These are phyloP conservation scores for Xylophagus ater DNA, from an alignment of 2,888 invertebrate species.

Conservation along the genomic window DNA sequence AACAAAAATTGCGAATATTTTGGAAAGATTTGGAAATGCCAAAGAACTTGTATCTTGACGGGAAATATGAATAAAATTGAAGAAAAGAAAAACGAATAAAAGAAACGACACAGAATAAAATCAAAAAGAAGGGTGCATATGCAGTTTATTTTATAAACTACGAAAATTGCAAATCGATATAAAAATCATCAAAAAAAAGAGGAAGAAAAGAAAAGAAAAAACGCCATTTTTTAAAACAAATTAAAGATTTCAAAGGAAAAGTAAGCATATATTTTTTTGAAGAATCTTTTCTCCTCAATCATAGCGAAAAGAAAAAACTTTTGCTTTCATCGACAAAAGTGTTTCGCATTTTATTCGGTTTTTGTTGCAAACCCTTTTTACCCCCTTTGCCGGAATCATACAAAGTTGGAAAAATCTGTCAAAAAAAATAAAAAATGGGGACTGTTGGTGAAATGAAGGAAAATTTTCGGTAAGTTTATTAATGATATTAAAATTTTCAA, in stretches of 20 bases:
- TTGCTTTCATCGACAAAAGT: neutral
- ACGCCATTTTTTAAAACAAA: too few relatives aligned
- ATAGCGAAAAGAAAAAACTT: constrained; percentile 1
- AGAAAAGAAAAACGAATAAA: constrained; percentile 4
- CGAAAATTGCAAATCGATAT: neutral
- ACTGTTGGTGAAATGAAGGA: constrained; percentile 13
- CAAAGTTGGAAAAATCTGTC: neutral
- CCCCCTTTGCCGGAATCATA: neutral
- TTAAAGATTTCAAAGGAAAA: constrained; percentile 1
- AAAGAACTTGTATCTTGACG: constrained; percentile 16
- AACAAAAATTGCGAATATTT: constrained; percentile 1
- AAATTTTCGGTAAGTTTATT: constrained; percentile 14
- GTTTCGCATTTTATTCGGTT: too few relatives aligned
- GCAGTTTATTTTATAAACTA: neutral
- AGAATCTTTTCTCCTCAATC: neutral
- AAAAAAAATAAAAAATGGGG: constrained; percentile 9
- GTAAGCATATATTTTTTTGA: neutral
- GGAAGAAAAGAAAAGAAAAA: constrained; percentile 1
- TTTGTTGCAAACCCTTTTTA: neutral
- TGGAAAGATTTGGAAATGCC: constrained; percentile 5
- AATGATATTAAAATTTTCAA: neutral
- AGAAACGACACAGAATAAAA: constrained; percentile 6
- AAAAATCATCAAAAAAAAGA: neutral
- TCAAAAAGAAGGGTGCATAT: neutral
- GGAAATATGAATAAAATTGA: constrained; percentile 7